Evolutionary conservation across 2,888 invertebrate genomes (phyloP), one percentile per base, ranked within the genome.

Genomic region (Crematogaster levior): DNA sequence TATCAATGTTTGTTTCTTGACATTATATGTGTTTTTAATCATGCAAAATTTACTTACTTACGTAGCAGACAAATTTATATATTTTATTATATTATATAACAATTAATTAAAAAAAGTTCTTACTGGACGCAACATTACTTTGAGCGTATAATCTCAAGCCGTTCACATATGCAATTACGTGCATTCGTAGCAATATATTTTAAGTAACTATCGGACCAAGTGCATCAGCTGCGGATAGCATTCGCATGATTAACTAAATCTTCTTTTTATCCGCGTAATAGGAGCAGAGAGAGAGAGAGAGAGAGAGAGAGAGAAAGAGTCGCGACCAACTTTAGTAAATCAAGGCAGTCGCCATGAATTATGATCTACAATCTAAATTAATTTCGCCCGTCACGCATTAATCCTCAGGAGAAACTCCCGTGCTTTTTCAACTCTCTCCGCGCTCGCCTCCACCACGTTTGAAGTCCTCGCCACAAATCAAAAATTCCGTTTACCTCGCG

Each of bases 301-400:
- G 46, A 30, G 48, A 40, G 74, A 61, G 74, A 63, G 21, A 81
- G 68, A 27, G 30, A 10, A 9, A 37, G 48, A 72, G 58, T 48
- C 61, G 61, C 74, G 75, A 75, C 80, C 27, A 72, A 72, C 70
- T 68, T 68, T 72, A 80, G 80, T 70, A 72, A 80, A 72, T 80
- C 80, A 68, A 65, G 37, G 80, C 34, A 53, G 61, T 73, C 63
- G 53, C 10, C 37, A 81, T 73, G 73, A 74, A 81, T 65, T 81
- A 81, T 74, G 81, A 73, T 77, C 77, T 65, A 65, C 77, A 77
- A 77, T 77, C 77, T 77, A 77, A 77, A 77, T 77, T 77, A 77
- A 77, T 77, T 77, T 77, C 12, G 15, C 77, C 65, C 53, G 75
- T 75, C 75, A 75, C 51, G 53, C 53, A 77, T 77, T 77, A 77